Evolutionary conservation across 2,113 vertebrate genomes (phyloP).

Genomic region (Sphyrna mokarran): DNA sequence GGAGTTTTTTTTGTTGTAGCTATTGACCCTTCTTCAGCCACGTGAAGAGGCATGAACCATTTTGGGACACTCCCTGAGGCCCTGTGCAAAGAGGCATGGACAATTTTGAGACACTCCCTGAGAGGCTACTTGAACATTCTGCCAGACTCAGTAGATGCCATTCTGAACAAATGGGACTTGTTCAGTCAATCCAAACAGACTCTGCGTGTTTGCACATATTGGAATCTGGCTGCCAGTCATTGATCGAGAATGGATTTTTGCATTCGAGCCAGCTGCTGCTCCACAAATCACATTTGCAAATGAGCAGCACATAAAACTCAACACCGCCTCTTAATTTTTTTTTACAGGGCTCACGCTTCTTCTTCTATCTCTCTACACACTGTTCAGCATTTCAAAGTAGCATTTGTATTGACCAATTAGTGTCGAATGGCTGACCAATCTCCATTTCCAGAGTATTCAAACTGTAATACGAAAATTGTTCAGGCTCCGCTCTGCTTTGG

Average conservation of each 20-base stretch:
- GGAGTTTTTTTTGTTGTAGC: not conserved
- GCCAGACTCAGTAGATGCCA: not conserved
- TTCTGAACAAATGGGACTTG: conserved; percentile 1
- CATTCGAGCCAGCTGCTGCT: not conserved
- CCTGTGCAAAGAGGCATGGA: not conserved
- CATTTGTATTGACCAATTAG: not conserved
- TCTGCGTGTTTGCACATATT: conserved; percentile 1
- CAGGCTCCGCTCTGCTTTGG: not conserved
- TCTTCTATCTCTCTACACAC: not conserved
- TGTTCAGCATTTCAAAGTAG: not conserved
- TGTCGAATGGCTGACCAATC: not conserved
- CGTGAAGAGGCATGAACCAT: not conserved
- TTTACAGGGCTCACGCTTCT: not conserved
- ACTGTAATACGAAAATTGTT: not conserved
- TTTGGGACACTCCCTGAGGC: not conserved
- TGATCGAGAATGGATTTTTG: not conserved
- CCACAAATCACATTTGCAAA: conserved; percentile 28
- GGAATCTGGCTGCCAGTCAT: not conserved
- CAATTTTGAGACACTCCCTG: not conserved
- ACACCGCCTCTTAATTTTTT: not conserved
- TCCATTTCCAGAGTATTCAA: not conserved
- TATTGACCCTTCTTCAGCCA: not conserved
- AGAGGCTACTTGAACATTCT: not conserved
- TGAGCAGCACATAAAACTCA: not conserved
- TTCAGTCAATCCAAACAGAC: not conserved